Conservation (phyloP, 2,113 vertebrate species). For the Urocitellus parryii region DNA sequence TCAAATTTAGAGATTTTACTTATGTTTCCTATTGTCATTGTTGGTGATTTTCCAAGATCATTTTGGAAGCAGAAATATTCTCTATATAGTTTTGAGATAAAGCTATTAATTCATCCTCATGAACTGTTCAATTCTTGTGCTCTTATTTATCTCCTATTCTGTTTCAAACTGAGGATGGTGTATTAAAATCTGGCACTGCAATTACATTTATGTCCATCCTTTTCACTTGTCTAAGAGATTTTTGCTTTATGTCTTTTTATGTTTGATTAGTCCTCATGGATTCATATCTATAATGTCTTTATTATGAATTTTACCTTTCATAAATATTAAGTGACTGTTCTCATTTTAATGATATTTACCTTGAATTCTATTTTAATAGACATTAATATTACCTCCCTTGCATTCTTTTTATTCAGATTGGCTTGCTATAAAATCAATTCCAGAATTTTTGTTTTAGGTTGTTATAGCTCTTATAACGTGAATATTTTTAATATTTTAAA, state of each 20-base stretch:
- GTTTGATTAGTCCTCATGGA: conserved; percentile 49
- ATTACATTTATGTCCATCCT: neutral
- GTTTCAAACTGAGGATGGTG: neutral
- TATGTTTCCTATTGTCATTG: neutral
- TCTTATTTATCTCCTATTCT: conserved; percentile 9
- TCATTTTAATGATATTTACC: neutral
- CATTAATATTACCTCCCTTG: neutral
- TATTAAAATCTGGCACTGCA: conserved; percentile 30
- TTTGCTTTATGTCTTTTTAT: neutral
- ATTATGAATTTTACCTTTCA: conserved; percentile 49
- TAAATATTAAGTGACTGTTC: conserved; percentile 34
- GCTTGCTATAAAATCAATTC: neutral
- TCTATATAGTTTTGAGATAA: neutral
- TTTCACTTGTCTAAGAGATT: neutral
- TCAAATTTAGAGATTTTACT: neutral
- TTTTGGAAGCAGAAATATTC: conserved; percentile 14
- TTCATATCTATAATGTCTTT: conserved; percentile 1
- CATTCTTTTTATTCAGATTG: conserved; percentile 28
- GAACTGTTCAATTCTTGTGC: neutral
- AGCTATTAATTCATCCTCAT: neutral
- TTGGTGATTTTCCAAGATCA: neutral
- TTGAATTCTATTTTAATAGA: neutral
- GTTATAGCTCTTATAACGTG: neutral
- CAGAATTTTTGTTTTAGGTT: neutral
- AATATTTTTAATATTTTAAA: conserved; percentile 20